Evolutionary conservation across 1,140 invertebrate species (phyloP), one percentile per base, ranked within the genome.

Genomic region (Anastatus disparis): DNA sequence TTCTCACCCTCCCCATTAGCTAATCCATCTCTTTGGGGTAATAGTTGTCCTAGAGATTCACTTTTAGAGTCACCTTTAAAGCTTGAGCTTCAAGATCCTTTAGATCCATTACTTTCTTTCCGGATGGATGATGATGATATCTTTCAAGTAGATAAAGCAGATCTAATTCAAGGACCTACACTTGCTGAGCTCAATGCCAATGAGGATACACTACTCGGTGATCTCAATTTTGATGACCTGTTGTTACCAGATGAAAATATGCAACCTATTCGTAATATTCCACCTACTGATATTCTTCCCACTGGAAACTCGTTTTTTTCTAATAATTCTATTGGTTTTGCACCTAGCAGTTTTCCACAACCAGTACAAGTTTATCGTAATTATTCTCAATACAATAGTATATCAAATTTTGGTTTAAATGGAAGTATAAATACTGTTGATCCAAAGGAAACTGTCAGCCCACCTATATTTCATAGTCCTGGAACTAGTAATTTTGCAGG

Each of bases 41-140:
- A 75, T 3, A 76, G 79, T 24, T 42, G 40, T 35, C 68, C 68
- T 10, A 29, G 53, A 1, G 68, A 70, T 27, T 4, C 55, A 0
- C n/a, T 66, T 12, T 58, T 79, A 0, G 83, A 84, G 10, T 76
- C 79, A 22, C 70, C 78, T 1, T 81, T 81, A 46, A 82, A 80
- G 40, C 66, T 81, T 15, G 83, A 84, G 56, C 63, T 81, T 0
- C 80, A 84, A 63, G 83, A 84, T 62, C 63, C 82, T 0, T 76
- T 84, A 58, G 80, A 78, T 17, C 63, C 85, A 17, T 78, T 81
- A 1, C 73, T 79, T 7, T 80, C 89, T 4, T 90, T 92, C 53
- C 92, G 90, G 81, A 92, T 94, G 89, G 93, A 95, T 75, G 93
- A 95, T 80, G 93, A 95, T 80, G 94, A 95, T 79, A 94, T 95